A percentile compares a stretch with the other conserved stretches of the same genome.
Conservation (phyloP, 1,140 invertebrate genomes). For the Potamilus streckersoni region DNA sequence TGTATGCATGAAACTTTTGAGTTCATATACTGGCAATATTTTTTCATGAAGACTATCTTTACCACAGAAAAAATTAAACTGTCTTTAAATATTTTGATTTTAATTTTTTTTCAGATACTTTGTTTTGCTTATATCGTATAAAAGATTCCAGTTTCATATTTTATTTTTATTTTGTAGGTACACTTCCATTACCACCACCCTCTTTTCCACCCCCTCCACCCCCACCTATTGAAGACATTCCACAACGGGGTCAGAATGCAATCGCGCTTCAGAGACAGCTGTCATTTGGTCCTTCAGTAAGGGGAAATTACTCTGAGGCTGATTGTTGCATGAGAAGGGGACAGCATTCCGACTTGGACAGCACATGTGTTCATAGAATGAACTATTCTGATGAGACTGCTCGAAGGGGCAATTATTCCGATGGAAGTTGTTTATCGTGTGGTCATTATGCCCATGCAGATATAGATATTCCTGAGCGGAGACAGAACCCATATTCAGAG, state of each 20-base stretch:
- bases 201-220: slow-evolving; percentile 57
- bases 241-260: slow-evolving; percentile 49
- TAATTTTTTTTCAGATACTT: too few species aligned
- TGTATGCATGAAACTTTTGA: too few species aligned
- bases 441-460: too few species aligned
- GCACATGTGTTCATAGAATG: slow-evolving; percentile 7
- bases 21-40: too few species aligned
- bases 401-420: too few species aligned
- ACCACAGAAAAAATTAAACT: too few species aligned
- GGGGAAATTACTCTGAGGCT: slow-evolving; percentile 59
- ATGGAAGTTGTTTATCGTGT: too few species aligned
- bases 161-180: slow-evolving; percentile 30
- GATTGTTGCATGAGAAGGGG: slow-evolving; percentile 40
- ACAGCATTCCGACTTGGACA: slow-evolving; percentile 26
- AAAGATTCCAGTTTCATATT: background rate
- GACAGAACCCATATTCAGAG: slow-evolving; percentile 63
- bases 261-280: background rate
- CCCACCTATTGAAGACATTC: slow-evolving; percentile 65
- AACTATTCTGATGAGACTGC: too few species aligned
- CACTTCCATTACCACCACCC: slow-evolving; percentile 50
- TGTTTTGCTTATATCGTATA: background rate
- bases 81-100: too few species aligned
- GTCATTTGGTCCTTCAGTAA: slow-evolving; percentile 53
- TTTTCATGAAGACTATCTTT: too few species aligned
- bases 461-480: background rate